Base-by-base conservation (phyloP, 2,797 vertebrate genomes). In the Gallirallus australis region DNA sequence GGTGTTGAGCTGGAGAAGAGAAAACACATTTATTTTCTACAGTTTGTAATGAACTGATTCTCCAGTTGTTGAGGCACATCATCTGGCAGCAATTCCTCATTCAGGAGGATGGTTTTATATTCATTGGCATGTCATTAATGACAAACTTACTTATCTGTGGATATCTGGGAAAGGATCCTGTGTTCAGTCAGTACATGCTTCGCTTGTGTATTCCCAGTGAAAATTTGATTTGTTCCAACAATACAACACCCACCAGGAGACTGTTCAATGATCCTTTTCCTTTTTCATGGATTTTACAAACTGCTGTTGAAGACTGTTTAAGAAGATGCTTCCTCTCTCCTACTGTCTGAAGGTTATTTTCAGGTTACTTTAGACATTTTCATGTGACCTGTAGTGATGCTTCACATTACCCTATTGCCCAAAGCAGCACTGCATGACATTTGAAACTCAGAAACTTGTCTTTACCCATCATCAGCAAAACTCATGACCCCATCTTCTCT, bases 11-110 rank as follows among this genome's bases (percentile, higher is more conserved):
- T 87, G 59, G 28, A 72, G 37, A 89, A 64, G 27, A 83, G 53
- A 89, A 92, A 84, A 79, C 42, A 90, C 35, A 63, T 86, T 82
- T 8, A 81, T 83, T 94, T 88, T 81, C 76, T 89, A 24, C 82
- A 81, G 14, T 45, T 86, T 81, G 31, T 68, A 91, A 86, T 10
- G 7, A 93, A 83, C 27, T 33, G 19, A 63, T 89, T 89, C 61
- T 91, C 30, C 27, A 60, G 19, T 80, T 89, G 45, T 57, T 85
- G 79, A 83, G 50, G 47, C 40, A 82, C 35, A 64, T 35, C 27
- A 25, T 59, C 71, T 92, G 76, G 81, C 37, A 85, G 47, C 54
- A 82, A 1, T 23, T 92, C 53, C 54, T 73, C 54, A 4, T 75
- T 81, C 69, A 47, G 63, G 54, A 96, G 39, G 20, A 61, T 72